Evolutionary conservation across 2,113 vertebrate genomes (phyloP), one percentile per base, ranked within the genome.

Genomic region (Zosterops pallidus): DNA sequence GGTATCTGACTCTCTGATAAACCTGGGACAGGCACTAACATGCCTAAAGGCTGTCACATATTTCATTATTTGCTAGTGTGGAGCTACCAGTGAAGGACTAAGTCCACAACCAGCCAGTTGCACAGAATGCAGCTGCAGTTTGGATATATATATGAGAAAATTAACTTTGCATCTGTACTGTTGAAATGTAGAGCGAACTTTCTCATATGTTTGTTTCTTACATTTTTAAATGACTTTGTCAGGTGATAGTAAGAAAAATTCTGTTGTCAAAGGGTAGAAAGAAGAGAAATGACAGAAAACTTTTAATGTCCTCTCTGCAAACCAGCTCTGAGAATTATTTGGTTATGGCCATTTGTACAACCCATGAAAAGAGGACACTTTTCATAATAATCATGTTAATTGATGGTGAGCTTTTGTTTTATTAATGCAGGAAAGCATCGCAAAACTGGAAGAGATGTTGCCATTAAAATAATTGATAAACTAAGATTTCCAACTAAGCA

Each of bases 401-500:
- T 95, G 57, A 91, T 60, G 74, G 59, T 90, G 39, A 4, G 4
- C 20, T 92, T 88, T 87, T 79, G 44, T 96, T 95, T 94, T 95
- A 74, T 97, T 94, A 91, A 88, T 95, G 55, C 97, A 99, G 99
- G 99, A 53, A 99, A 99, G 95, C 99, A 99, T 97, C 98, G 99
- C 77, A 99, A 99, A 98, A 99, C 99, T 9, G 99, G 99, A 95
- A 98, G 99, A 97, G 99, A 99, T 83, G 99, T 99, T 74, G 99
- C 99, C 87, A 99, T 99, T 96, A 99, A 99, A 97, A 99, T 99
- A 96, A 99, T 99, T 64, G 99, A 99, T 96, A 99, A 99, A 97
- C 97, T 99, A 89, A 98, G 99, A 37, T 99, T 99, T 95, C 99
- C 99, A 59, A 99, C 99, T 41, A 99, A 99, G 94, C 99, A 99